phyloP scores from a whole-genome alignment of 2,113 vertebrate genomes.

The Willisornis vidua region DNA sequence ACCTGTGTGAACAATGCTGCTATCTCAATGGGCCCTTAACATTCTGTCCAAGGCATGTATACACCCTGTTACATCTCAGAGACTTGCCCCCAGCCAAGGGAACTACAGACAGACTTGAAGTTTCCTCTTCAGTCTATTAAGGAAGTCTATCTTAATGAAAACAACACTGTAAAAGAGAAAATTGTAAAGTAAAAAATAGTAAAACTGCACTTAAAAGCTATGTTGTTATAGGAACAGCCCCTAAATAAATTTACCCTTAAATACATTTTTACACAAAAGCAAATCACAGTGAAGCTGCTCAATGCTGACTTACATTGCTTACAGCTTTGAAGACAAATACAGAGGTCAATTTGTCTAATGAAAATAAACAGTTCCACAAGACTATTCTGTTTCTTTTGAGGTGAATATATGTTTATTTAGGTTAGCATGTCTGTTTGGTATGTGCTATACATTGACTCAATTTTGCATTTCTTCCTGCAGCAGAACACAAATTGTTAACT shows the following conservation, averaged over 20 bases:
- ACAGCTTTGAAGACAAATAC: not conserved
- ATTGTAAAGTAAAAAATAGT: not conserved
- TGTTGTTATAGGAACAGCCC: not conserved
- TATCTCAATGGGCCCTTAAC: not conserved
- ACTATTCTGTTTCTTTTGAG: not conserved
- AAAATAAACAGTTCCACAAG: not conserved
- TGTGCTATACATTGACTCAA: not conserved
- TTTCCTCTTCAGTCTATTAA: not conserved
- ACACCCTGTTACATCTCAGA: not conserved
- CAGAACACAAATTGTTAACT: slow-evolving; percentile 14
- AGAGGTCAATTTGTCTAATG: not conserved
- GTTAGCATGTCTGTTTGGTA: not conserved
- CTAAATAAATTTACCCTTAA: not conserved
- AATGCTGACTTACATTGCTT: not conserved
- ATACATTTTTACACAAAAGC: not conserved
- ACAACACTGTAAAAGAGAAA: not conserved
- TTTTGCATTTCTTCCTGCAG: not conserved
- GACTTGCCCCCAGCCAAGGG: not conserved
- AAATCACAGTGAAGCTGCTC: not conserved
- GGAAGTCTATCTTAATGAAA: not conserved
- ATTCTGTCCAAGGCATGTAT: not conserved
- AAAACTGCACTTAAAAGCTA: not conserved
- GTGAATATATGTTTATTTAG: not conserved
- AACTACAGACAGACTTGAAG: not conserved
- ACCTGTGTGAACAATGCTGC: accelerated